Conservation (phyloP, 1,140 invertebrate genomes). For the Psix sp. region DNA sequence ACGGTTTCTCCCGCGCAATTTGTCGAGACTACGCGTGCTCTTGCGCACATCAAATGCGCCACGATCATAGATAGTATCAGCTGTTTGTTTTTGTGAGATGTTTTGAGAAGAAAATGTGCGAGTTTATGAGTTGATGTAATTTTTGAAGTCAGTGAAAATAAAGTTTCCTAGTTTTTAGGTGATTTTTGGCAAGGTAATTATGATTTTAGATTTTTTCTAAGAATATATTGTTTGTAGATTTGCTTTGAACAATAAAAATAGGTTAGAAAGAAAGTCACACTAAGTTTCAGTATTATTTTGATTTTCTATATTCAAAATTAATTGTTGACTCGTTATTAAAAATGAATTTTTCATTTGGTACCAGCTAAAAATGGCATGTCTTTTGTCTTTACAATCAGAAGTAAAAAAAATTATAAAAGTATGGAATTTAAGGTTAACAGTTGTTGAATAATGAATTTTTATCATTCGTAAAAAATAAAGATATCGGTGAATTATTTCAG, state of each 20-base stretch:
- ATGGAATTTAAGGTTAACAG: no score
- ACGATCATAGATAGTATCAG: background rate
- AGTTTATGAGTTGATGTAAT: no score
- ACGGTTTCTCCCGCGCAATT: conserved; percentile 7
- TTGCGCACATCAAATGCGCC: background rate
- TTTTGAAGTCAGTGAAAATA: no score
- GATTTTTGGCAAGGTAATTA: conserved; percentile 5
- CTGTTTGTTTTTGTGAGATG: background rate
- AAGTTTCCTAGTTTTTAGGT: background rate
- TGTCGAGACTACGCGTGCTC: background rate
- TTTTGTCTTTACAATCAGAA: no score
- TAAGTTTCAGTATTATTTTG: background rate
- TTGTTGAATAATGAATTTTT: no score
- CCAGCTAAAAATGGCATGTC: no score
- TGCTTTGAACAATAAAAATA: conserved; percentile 3
- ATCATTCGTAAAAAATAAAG: no score
- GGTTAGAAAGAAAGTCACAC: background rate
- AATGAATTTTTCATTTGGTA: no score
- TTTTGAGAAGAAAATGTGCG: no score
- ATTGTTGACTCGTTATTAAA: no score
- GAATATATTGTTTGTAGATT: conserved; percentile 1
- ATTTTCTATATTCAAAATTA: background rate
- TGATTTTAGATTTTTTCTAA: background rate
- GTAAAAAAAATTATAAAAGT: no score
- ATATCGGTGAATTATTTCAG: no score